Conservation (phyloP, 2,888 invertebrate genomes). For the Fragum whitleyi region DNA sequence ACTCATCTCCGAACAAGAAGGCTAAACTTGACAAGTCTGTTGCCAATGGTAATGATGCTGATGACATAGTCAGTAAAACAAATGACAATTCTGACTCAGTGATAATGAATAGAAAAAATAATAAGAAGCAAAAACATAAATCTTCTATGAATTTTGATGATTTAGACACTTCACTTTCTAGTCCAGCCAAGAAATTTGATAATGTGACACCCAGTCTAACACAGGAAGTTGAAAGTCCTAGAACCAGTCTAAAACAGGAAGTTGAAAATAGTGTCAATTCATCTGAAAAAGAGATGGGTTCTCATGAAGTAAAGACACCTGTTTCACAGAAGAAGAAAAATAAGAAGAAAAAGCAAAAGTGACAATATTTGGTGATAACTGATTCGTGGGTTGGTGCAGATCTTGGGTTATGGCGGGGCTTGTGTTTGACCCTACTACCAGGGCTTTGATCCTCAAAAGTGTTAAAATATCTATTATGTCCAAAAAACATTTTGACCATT, state of each 20-base stretch:
- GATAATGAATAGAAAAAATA: neutral
- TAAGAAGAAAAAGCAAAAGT: neutral
- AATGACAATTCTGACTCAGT: neutral
- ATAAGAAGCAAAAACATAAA: neutral
- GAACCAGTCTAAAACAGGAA: neutral
- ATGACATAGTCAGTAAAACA: neutral
- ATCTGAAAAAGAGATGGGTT: neutral
- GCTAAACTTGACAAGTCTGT: constrained; percentile 4
- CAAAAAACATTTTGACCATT: too few relatives aligned
- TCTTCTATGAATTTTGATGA: neutral
- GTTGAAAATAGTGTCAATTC: neutral
- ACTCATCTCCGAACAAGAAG: neutral
- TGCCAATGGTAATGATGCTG: neutral
- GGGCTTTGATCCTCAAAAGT: too few relatives aligned
- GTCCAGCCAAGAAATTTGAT: neutral
- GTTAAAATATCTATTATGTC: too few relatives aligned
- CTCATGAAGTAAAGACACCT: neutral
- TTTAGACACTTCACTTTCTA: neutral
- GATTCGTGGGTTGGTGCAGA: too few relatives aligned
- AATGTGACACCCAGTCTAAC: neutral
- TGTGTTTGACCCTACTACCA: too few relatives aligned
- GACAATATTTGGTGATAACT: neutral
- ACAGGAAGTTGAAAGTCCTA: neutral
- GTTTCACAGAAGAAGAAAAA: neutral
- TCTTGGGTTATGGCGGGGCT: too few relatives aligned